Base-by-base conservation (phyloP, 2,888 invertebrate species). In the Dynastes maya region DNA sequence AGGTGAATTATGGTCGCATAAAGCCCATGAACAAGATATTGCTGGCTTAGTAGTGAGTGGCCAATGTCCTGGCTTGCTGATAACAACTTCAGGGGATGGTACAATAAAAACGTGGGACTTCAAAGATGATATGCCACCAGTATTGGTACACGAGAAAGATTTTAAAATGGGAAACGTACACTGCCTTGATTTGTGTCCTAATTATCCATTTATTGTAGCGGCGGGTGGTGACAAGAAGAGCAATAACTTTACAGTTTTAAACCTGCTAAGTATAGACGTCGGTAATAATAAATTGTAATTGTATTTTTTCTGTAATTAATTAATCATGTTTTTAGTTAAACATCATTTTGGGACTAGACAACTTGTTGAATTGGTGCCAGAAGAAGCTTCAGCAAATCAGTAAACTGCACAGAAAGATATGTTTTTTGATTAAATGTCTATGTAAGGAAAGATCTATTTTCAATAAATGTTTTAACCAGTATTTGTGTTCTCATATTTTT, bases 91-190 rank as follows among this genome's bases (percentile, higher is more conserved):
- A 5, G 92, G 93, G 1, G 97, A 98, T 86, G 95, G 95, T 80
- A 90, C 91, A n/a, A 87, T 97, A 2, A 97, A 97, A 90, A 92
- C 95, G 0, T 98, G 98, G 98, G 97, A 98, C 85, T 82, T 63
- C 16, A 76, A 79, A 80, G 82, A 82, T 87, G 82, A 84, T 65
- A 83, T 87, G 82, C 81, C 74, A 65, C 90, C 90, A 0, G 82
- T 81, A 80, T 85, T 89, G 83, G 89, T 91, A 0, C 84, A 85
- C 81, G 89, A 90, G 81, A 90, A 93, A 80, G 88, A 92, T 81
- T 90, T 93, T 77, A 91, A 92, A 79, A 92, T 97, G 88, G 97
- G 95, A 0, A 91, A 91, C 29, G 89, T 95, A 75, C 92, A 95
- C 85, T 95, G 95, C 86, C 90, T 95, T 81, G 92, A 93, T 58